Base-by-base conservation (phyloP, 64 coral and sea anemone species). In the Acropora tenuis region DNA sequence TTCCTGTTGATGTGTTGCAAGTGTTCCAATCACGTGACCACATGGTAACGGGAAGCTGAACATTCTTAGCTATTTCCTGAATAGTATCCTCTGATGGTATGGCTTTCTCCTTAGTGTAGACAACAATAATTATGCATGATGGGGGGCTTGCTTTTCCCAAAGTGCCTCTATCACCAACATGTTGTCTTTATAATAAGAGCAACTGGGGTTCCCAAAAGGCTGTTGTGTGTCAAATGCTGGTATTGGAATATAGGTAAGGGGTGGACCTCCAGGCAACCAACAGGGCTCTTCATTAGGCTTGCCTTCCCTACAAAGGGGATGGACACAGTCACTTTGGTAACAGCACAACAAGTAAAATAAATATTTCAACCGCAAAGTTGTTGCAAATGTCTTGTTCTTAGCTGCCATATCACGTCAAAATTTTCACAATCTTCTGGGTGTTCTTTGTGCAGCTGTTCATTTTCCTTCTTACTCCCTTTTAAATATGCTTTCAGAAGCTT, bases 351-450 rank as follows among this genome's bases (percentile, higher is more conserved):
- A 79, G 53, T 90, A 80, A 79, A 93, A 93, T 53, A 93, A 57
- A 80, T 95, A 95, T 10, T 91, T 90, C 17, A 61, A 45, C n/a
- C 84, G 89, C 40, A 95, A 59, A 48, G 76, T 48, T 87, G 40
- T 6, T 60, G 48, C 13, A 95, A n/a, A 77, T 95, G 89, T 84
- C 68, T 88, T 43, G 86, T 78, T 50, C 57, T 65, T 48, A 95
- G 46, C 44, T 83, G 66, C 94, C 94, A 95, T 48, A 91, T 82
- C 75, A 52, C 77, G 20, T 87, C 66, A 87, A 95, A 75, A 45
- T 83, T 73, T 72, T 48, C n/a, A 55, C 57, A 87, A 9, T 88
- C 47, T 68, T 87, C 49, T 49, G 89, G 89, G 18, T 91, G 30
- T 16, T 82, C 65, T 83, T 79, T 45, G 47, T 50, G 48, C 2